Conservation (phyloP, 2,797 vertebrate species). For the Rhincodon typus region DNA sequence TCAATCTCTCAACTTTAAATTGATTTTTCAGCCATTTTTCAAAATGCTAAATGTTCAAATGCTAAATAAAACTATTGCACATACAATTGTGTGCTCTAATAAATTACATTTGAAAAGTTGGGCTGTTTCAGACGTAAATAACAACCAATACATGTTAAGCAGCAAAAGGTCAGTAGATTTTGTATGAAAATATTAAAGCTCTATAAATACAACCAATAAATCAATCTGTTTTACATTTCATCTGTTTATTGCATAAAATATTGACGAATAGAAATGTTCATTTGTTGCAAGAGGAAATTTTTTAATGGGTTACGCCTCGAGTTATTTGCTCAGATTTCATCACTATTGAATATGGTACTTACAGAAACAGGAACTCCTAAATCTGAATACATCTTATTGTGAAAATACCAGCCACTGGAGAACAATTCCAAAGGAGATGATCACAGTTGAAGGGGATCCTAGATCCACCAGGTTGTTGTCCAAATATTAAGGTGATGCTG, state of each 20-base stretch:
- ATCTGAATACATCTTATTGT: neutral
- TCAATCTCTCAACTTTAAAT: neutral
- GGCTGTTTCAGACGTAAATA: neutral
- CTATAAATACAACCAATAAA: constrained; percentile 9
- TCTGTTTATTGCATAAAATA: constrained; percentile 3
- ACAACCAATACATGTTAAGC: neutral
- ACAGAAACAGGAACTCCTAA: neutral
- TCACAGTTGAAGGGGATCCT: neutral
- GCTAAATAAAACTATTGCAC: neutral
- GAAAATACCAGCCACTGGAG: neutral
- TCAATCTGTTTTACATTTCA: constrained; percentile 18
- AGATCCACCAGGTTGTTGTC: neutral
- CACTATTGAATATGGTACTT: neutral
- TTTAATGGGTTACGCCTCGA: neutral
- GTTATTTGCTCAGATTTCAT: neutral
- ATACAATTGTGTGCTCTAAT: neutral
- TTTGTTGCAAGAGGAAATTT: neutral
- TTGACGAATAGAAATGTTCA: constrained; percentile 13
- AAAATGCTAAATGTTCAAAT: neutral
- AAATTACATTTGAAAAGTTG: neutral
- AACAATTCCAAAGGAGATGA: neutral
- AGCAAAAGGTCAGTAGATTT: neutral
- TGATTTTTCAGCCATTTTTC: neutral
- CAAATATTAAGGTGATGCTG: neutral
- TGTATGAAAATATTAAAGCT: constrained; percentile 28